A percentile compares a stretch with the other conserved stretches of the same genome.
These are phyloP conservation scores for Drosophila koepferae DNA, from an alignment of 2,888 invertebrate genomes.

Conservation along the genomic window DNA sequence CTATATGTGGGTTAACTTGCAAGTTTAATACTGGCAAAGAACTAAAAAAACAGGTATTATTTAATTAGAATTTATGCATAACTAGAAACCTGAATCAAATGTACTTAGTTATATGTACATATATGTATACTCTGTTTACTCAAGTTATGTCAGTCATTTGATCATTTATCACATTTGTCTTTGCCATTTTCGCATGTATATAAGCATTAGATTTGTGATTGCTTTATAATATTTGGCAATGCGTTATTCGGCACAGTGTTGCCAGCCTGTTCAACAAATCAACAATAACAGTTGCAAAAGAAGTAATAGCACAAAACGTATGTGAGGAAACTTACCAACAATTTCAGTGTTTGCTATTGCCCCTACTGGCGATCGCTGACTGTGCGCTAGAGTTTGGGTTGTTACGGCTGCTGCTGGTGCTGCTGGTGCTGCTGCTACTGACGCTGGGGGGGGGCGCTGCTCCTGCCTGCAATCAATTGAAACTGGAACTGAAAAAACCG, in stretches of 20 bases:
- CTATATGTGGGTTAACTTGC: slow-evolving; percentile 4
- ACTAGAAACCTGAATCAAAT: slow-evolving; percentile 6
- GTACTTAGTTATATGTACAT: slow-evolving; percentile 27
- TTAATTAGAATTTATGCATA: slow-evolving; percentile 1
- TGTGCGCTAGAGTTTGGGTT: background rate
- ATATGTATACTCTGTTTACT: background rate
- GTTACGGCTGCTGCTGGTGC: background rate
- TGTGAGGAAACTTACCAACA: slow-evolving; percentile 69
- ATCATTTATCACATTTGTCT: slow-evolving; percentile 4
- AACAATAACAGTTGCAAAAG: slow-evolving; percentile 70
- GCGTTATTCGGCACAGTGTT: slow-evolving; percentile 54
- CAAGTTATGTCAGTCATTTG: slow-evolving; percentile 19
- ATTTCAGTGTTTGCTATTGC: slow-evolving; percentile 31
- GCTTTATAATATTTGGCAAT: slow-evolving; percentile 45
- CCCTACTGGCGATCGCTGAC: slow-evolving; percentile 5
- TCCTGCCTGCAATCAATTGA: slow-evolving; percentile 64
- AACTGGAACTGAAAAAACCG: slow-evolving; percentile 68
- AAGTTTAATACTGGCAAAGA: background rate
- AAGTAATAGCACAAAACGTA: slow-evolving; percentile 67
- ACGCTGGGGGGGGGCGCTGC: slow-evolving; percentile 25
- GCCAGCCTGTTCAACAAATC: slow-evolving; percentile 55
- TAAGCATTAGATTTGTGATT: slow-evolving; percentile 18
- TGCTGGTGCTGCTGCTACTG: slow-evolving; percentile 13
- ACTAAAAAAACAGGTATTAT: slow-evolving; percentile 17
- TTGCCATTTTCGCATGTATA: background rate